Evolutionary conservation across 2,797 vertebrate species (phyloP).

Genomic region (Mustela erminea): DNA sequence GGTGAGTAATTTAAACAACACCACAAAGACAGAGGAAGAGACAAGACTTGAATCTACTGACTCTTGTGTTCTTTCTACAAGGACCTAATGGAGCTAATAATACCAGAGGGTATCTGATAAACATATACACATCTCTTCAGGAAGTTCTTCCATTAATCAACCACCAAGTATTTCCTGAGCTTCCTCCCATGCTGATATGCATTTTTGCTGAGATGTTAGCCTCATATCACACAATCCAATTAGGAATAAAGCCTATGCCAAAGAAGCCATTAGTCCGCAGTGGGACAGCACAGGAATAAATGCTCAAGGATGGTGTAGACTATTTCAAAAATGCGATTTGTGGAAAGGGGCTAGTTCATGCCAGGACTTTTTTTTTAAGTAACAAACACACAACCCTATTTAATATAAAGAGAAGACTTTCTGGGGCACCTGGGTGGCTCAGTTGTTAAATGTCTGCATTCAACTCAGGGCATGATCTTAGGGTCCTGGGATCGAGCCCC

Average conservation of each 20-base stretch:
- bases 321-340: not conserved
- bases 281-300: too few species aligned
- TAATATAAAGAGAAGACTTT: not conserved
- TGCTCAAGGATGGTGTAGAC: not conserved
- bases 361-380: not conserved
- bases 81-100: not conserved
- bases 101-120: constrained; percentile 23
- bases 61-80: not conserved
- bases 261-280: not conserved
- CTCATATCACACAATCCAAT: constrained; percentile 1
- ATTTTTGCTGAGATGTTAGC: constrained; percentile 28
- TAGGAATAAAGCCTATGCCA: not conserved
- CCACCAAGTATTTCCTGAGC: constrained; percentile 78
- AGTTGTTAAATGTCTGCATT: too few species aligned
- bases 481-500: too few species aligned
- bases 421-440: too few species aligned
- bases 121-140: not conserved
- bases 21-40: not conserved
- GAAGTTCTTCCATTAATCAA: constrained; percentile 58
- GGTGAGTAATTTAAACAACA: not conserved
- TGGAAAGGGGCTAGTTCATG: not conserved
- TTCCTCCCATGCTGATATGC: constrained; percentile 18
- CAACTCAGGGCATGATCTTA: too few species aligned
- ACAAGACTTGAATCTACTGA: not conserved
- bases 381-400: not conserved